A percentile compares a stretch with the other conserved stretches of the same genome.
Conservation (phyloP, 2,888 invertebrate species). For the Hemaris fuciformis region DNA sequence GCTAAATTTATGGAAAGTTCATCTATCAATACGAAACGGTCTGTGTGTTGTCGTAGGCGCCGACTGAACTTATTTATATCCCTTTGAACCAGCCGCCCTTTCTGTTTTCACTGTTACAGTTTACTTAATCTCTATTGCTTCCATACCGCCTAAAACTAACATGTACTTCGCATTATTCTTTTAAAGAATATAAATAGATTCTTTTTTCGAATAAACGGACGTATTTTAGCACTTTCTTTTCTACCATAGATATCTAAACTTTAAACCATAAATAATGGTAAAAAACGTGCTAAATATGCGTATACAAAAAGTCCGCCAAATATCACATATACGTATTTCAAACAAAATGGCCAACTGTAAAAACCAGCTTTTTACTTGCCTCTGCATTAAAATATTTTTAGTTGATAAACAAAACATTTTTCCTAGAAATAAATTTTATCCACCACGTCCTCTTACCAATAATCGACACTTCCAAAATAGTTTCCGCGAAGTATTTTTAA, state of each 20-base stretch:
- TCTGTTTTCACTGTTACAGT: conserved; percentile 50
- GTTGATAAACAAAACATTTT: background rate
- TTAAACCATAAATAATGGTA: background rate
- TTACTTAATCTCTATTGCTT: conserved; percentile 33
- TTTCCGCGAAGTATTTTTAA: background rate
- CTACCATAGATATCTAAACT: background rate
- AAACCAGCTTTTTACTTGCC: background rate
- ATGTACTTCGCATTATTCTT: background rate
- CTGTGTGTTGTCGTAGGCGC: conserved; percentile 46
- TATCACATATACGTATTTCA: background rate
- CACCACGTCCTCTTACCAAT: background rate
- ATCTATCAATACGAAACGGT: conserved; percentile 44
- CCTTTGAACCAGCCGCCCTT: conserved; percentile 60
- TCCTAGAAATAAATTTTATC: background rate
- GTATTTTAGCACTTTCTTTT: background rate
- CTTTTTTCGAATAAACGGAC: background rate
- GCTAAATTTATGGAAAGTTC: background rate
- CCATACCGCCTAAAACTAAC: conserved; percentile 22
- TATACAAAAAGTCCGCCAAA: background rate
- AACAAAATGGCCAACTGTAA: background rate
- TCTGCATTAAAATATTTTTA: background rate
- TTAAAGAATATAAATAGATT: background rate
- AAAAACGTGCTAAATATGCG: background rate
- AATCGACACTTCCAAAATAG: background rate
- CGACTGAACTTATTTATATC: conserved; percentile 52